Base-by-base conservation (phyloP, 2,113 vertebrate species). In the Gavia stellata region DNA sequence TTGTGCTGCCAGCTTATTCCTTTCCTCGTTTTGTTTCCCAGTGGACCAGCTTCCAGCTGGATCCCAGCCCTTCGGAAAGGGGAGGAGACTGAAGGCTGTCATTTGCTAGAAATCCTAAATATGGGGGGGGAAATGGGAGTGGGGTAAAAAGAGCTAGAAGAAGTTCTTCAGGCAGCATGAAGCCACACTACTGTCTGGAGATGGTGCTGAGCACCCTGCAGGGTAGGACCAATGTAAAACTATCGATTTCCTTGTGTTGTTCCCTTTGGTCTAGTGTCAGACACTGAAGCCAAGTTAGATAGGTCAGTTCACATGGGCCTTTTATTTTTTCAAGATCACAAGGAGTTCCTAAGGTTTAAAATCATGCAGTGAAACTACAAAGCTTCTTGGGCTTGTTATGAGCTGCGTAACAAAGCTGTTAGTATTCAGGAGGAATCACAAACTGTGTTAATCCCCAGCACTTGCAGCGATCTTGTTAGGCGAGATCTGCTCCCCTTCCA, bases 1-100 rank as follows among this genome's bases (percentile, higher is more conserved):
- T 74, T 0, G 0, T 84, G 92, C 74, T 91, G 61, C 66, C 83
- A 94, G 45, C 68, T 75, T 86, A 36, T 42, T 84, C 26, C 38
- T 95, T 92, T 75, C 50, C 80, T 96, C 62, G n/a, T 94, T 96
- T 95, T 86, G 21, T 94, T 94, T 97, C 53, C 58, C 82, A 49
- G 58, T 24, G 21, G 83, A 96, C 74, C 73, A 63, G 21, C 47
- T 96, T 96, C 83, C 74, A 95, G 62, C 58, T 95, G 94, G 78
- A 96, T 93, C 42, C 66, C n/a, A 91, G 92, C 83, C 81, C 40
- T 91, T 95, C 23, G 23, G 62, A 94, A 88, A 84, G 21, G n/a
- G 83, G n/a, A 56, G 63, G 70, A 81, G 66, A 87, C 74, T 10
- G 14, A 85, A 92, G 56, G 40, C 82, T 92, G 85, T 73, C 44